Percentiles rank a stretch among this genome's conserved stretches.
These are phyloP conservation scores for Cavia porcellus DNA, from an alignment of 2,113 vertebrate species.

Conservation along the genomic window DNA sequence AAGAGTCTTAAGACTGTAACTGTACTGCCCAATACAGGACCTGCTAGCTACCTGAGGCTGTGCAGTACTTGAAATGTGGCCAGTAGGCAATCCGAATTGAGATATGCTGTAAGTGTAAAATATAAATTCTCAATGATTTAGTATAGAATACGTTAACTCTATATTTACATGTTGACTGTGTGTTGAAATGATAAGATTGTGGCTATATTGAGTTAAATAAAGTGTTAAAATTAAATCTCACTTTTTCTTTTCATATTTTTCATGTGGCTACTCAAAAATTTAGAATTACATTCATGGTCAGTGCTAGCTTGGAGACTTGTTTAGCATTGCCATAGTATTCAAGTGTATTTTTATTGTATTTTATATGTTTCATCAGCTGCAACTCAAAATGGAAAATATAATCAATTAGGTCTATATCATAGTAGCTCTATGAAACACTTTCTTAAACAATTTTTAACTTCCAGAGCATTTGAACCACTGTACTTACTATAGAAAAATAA, in stretches of 20 bases:
- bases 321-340: not conserved
- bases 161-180: slow-evolving; percentile 17
- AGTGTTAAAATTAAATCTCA: slow-evolving; percentile 12
- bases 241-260: slow-evolving; percentile 36
- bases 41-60: not conserved
- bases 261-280: slow-evolving; percentile 7
- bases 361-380: not conserved
- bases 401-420: not conserved
- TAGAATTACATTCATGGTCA: not conserved
- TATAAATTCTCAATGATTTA: not conserved
- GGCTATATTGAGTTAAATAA: not conserved
- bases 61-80: not conserved
- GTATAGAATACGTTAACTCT: not conserved
- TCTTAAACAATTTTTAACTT: slow-evolving; percentile 53
- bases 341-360: slow-evolving; percentile 40
- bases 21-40: not conserved
- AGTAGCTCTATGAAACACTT: not conserved
- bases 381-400: slow-evolving; percentile 42
- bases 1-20: not conserved
- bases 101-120: not conserved
- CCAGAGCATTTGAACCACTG: not conserved
- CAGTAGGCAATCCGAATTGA: not conserved
- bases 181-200: slow-evolving; percentile 49
- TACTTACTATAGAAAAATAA: not conserved
- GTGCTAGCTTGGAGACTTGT: not conserved